phyloP scores from a whole-genome alignment of 2,888 invertebrate genomes.

The Anticlea derivata region DNA sequence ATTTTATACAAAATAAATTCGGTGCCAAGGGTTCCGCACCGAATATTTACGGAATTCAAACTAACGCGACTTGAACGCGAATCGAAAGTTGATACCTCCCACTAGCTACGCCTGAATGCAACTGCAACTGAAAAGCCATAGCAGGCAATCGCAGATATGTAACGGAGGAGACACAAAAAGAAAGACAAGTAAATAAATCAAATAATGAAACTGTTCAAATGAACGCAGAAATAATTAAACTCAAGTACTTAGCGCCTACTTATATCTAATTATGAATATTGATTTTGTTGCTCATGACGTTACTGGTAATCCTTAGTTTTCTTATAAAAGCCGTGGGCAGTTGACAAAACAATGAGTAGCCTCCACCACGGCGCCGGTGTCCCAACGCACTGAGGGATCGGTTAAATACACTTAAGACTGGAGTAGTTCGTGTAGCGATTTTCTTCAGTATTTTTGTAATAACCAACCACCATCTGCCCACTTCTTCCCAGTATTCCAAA shows the following conservation, averaged over 20 bases:
- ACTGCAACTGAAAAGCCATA: too few species aligned
- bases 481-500: constrained; percentile 51
- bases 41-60: too few species aligned
- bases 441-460: constrained; percentile 82
- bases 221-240: too few species aligned
- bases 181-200: too few species aligned
- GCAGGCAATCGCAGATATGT: too few species aligned
- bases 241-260: constrained; percentile 48
- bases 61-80: too few species aligned
- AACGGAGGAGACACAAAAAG: too few species aligned
- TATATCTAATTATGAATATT: constrained; percentile 82
- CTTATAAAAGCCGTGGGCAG: constrained; percentile 66
- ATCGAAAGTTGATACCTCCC: too few species aligned
- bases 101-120: too few species aligned
- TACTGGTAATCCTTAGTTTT: constrained; percentile 45
- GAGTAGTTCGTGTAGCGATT: constrained; percentile 83
- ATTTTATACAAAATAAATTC: too few species aligned
- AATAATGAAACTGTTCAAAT: too few species aligned
- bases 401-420: constrained; percentile 77
- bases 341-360: constrained; percentile 62
- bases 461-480: constrained; percentile 71
- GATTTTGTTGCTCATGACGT: constrained; percentile 66
- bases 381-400: constrained; percentile 67
- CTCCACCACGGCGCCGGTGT: constrained; percentile 73
- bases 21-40: too few species aligned